Evolutionary conservation across 2,797 vertebrate species (phyloP).

Genomic region (Mormyrus hasselquistii): DNA sequence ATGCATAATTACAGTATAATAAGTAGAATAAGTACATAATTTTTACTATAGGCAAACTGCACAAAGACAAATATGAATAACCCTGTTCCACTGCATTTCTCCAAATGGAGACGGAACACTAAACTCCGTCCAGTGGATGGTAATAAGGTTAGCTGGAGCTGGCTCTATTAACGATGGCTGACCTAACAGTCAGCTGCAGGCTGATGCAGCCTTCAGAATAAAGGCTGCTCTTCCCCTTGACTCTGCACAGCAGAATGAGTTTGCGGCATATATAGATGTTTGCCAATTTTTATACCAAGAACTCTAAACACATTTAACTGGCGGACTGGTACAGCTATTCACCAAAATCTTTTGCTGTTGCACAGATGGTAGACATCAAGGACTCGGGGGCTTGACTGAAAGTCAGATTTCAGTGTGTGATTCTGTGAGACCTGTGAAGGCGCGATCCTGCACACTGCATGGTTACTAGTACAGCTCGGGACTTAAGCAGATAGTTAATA

Average conservation of each 20-base stretch:
- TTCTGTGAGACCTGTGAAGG: neutral
- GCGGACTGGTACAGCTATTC: neutral
- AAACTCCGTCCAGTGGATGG: conserved; percentile 35
- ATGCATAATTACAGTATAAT: conserved; percentile 6
- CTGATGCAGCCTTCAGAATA: conserved; percentile 27
- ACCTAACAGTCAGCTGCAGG: conserved; percentile 27
- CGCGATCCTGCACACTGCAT: neutral
- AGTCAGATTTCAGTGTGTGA: neutral
- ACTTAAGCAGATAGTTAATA: neutral
- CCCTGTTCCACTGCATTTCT: conserved; percentile 21
- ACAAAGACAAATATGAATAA: conserved; percentile 25
- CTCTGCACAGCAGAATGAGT: conserved; percentile 16
- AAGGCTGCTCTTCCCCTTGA: conserved; percentile 1
- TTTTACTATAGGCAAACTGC: conserved; percentile 31
- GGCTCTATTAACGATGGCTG: conserved; percentile 15
- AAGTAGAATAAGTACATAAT: conserved; percentile 24
- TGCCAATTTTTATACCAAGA: neutral
- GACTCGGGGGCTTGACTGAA: neutral
- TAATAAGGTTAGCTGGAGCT: conserved; percentile 27
- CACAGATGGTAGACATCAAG: neutral
- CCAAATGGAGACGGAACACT: conserved; percentile 29
- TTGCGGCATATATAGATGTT: conserved; percentile 30
- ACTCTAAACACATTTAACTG: neutral
- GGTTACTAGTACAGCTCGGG: neutral
- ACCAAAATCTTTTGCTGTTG: neutral